phyloP scores from a whole-genome alignment of 2,888 invertebrate species.

The Xestia ashworthii region DNA sequence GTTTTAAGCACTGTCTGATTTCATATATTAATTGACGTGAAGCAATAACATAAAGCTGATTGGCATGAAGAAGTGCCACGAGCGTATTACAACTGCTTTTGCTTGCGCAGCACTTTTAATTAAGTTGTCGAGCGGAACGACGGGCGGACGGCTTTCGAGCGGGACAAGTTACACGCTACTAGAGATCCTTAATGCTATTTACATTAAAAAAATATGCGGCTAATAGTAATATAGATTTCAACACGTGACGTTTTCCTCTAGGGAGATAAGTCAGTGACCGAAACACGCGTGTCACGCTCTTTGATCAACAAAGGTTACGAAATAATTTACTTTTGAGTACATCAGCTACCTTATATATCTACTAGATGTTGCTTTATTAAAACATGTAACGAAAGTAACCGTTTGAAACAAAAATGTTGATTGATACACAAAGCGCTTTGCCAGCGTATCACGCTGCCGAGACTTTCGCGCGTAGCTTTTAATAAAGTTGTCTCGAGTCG shows the following conservation, averaged over 20 bases:
- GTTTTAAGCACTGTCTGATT: background rate
- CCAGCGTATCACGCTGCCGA: background rate
- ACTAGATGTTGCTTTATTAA: background rate
- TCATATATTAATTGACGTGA: background rate
- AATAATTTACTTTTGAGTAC: background rate
- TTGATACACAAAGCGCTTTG: slow-evolving; percentile 26
- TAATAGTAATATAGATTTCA: background rate
- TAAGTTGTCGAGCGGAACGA: slow-evolving; percentile 78
- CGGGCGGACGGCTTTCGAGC: slow-evolving; percentile 51
- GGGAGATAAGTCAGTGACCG: background rate
- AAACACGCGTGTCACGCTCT: background rate
- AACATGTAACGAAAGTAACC: background rate
- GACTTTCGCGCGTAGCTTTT: slow-evolving; percentile 17
- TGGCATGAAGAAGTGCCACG: slow-evolving; percentile 76
- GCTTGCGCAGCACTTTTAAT: slow-evolving; percentile 79
- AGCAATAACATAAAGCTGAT: slow-evolving; percentile 73
- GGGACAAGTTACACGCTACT: slow-evolving; percentile 46
- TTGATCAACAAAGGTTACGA: background rate
- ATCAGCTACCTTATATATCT: background rate
- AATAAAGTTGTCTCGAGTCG: slow-evolving; percentile 22
- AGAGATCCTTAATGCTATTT: slow-evolving; percentile 6
- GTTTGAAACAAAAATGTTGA: slow-evolving; percentile 13
- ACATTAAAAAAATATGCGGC: background rate
- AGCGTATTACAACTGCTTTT: slow-evolving; percentile 65
- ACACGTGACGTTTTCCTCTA: background rate